Evolutionary conservation across 2,888 invertebrate genomes (phyloP).

Genomic region (Callosobruchus maculatus): DNA sequence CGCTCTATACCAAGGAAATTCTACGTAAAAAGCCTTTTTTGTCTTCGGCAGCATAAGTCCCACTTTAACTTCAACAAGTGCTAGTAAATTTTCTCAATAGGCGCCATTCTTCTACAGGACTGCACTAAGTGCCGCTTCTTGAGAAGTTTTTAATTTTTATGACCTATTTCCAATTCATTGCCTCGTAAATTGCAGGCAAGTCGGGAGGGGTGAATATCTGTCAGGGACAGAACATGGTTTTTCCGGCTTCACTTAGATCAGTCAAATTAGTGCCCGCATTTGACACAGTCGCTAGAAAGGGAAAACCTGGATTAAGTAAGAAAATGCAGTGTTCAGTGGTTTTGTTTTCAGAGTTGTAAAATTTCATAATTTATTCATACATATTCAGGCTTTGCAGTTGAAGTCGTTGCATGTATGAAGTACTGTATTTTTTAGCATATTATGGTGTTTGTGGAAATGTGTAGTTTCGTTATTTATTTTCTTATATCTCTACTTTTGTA

Average conservation of each 20-base stretch:
- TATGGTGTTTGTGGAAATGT: too few relatives aligned
- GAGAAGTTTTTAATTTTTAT: not conserved
- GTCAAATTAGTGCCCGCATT: too few relatives aligned
- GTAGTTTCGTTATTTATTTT: too few relatives aligned
- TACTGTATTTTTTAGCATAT: too few relatives aligned
- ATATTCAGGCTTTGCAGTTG: too few relatives aligned
- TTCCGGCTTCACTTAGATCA: not conserved
- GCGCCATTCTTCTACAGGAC: not conserved
- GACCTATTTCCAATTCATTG: not conserved
- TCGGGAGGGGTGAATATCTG: not conserved
- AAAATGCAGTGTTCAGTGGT: too few relatives aligned
- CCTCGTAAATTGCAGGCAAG: not conserved
- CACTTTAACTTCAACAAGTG: not conserved
- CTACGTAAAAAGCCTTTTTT: not conserved
- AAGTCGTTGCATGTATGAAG: too few relatives aligned
- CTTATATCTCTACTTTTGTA: too few relatives aligned
- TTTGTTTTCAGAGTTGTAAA: too few relatives aligned
- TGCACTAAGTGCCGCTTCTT: not conserved
- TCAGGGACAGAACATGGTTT: not conserved
- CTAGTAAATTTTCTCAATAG: not conserved
- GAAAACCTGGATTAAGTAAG: too few relatives aligned
- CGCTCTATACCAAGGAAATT: not conserved
- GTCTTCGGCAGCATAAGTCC: not conserved
- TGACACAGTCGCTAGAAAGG: too few relatives aligned
- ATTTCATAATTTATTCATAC: too few relatives aligned